Conservation (phyloP, 2,888 invertebrate species). For the Azorinus chamasolen region DNA sequence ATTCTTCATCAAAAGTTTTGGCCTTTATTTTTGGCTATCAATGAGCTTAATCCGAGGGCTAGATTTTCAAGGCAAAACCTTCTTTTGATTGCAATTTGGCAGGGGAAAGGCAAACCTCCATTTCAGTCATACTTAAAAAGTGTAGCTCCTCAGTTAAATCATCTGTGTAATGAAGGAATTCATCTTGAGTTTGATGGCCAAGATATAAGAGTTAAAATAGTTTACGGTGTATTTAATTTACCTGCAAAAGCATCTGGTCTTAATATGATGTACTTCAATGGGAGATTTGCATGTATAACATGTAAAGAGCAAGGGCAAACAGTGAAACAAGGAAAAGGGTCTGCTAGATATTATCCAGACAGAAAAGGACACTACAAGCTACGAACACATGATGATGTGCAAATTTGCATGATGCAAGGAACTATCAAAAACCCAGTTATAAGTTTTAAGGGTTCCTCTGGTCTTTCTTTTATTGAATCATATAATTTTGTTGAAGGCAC, state of each 20-base stretch:
- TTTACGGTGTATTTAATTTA: slow-evolving; percentile 46
- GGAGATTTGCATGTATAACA: slow-evolving; percentile 40
- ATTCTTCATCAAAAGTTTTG: too few relatives aligned
- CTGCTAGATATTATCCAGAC: slow-evolving; percentile 24
- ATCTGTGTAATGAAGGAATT: slow-evolving; percentile 39
- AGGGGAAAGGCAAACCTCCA: slow-evolving; percentile 34
- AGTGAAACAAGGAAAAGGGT: slow-evolving; percentile 40
- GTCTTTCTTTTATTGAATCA: slow-evolving; percentile 20
- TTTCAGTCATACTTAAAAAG: slow-evolving; percentile 23
- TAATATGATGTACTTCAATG: slow-evolving; percentile 58
- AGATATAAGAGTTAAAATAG: slow-evolving; percentile 16
- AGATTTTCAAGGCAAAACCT: slow-evolving; percentile 43
- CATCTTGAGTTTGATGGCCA: slow-evolving; percentile 9
- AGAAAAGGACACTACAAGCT: slow-evolving; percentile 22
- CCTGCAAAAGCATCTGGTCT: too few relatives aligned
- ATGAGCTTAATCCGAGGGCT: slow-evolving; percentile 31
- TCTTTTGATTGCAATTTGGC: slow-evolving; percentile 48
- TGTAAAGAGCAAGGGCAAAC: slow-evolving; percentile 60
- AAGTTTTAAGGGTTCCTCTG: slow-evolving; percentile 45
- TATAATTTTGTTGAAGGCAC: slow-evolving; percentile 33
- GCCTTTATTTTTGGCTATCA: slow-evolving; percentile 41
- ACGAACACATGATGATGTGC: slow-evolving; percentile 20
- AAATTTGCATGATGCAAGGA: slow-evolving; percentile 8
- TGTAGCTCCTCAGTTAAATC: slow-evolving; percentile 17
- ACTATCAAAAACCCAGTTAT: slow-evolving; percentile 27